phyloP scores from a whole-genome alignment of 1,140 invertebrate genomes.

The Solen grandis region DNA sequence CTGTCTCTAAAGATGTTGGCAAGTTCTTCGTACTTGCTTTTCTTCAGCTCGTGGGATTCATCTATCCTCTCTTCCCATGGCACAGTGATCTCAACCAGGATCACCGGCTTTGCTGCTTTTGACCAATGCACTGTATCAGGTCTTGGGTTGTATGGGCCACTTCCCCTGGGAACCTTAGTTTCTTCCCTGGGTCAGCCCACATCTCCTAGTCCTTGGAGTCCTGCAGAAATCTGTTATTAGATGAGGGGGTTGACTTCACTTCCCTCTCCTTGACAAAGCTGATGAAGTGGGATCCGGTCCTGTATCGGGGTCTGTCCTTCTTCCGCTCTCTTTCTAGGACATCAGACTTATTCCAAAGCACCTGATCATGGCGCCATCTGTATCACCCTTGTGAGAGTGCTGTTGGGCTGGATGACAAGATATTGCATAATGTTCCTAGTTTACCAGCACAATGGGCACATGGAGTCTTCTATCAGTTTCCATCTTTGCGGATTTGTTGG shows the following conservation, averaged over 20 bases:
- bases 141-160: conserved; percentile 7
- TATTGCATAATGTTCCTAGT: not conserved
- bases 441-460: conserved; percentile 12
- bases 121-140: conserved; percentile 40
- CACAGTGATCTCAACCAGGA: too few species aligned
- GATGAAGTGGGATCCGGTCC: too few species aligned
- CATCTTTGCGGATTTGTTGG: conserved; percentile 26
- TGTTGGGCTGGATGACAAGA: not conserved
- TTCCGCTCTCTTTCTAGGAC: conserved; percentile 1
- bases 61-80: too few species aligned
- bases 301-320: not conserved
- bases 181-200: conserved; percentile 19
- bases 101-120: not conserved
- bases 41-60: too few species aligned
- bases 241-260: not conserved
- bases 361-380: too few species aligned
- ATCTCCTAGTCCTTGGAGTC: conserved; percentile 4
- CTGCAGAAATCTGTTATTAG: conserved; percentile 5
- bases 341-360: not conserved
- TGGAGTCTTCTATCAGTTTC: conserved; percentile 9
- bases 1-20: conserved; percentile 4
- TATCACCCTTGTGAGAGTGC: too few species aligned
- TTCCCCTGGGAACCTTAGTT: conserved; percentile 13
- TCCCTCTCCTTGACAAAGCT: too few species aligned
- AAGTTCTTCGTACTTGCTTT: too few species aligned